Base-by-base conservation (phyloP, 2,888 invertebrate genomes). In the Dasypolia templi region DNA sequence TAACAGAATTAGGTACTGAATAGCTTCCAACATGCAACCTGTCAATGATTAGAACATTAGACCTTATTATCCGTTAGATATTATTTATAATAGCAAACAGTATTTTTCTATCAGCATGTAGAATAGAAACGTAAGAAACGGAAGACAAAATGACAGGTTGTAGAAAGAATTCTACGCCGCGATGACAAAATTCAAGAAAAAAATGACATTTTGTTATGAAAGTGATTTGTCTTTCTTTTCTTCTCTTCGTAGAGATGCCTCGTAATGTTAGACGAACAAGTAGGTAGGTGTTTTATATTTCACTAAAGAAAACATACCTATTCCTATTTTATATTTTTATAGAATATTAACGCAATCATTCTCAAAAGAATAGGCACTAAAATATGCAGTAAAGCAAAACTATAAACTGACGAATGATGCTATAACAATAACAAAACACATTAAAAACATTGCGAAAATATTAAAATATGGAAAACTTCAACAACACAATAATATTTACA, bases 391-490 rank as follows among this genome's bases (percentile, higher is more conserved):
- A 53, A 65, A 51, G 35, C 35, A 39, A 61, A 55, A 56, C 49
- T 75, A 62, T 73, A 35, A 74, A 74, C 22, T 17, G 22, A 62
- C 46, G 32, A 70, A 49, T 56, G 51, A 39, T 51, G 56, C 5
- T 35, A 26, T 55, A 68, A 56, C 22, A 64, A 55, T 44, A 59
- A 64, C 35, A 55, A 35, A 59, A 66, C 17, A 58, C 44, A 29
- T 63, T 46, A 22, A 58, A 72, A 62, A 51, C 19, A 72, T 70
- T 79, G 53, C 70, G 39, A 63, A 46, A 65, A 68, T 67, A 66
- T 59, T 29, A 71, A 49, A 51, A 53, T 55, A 46, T 29, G 11
- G n/a, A 66, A 81, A 46, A 64, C 17, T n/a, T 42, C 22, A 51
- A 49, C 39, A 58, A 44, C 19, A 59, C 44, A 67, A 4, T 17